phyloP scores from a whole-genome alignment of 2,888 invertebrate genomes.

The Orthonychiurus folsomi region DNA sequence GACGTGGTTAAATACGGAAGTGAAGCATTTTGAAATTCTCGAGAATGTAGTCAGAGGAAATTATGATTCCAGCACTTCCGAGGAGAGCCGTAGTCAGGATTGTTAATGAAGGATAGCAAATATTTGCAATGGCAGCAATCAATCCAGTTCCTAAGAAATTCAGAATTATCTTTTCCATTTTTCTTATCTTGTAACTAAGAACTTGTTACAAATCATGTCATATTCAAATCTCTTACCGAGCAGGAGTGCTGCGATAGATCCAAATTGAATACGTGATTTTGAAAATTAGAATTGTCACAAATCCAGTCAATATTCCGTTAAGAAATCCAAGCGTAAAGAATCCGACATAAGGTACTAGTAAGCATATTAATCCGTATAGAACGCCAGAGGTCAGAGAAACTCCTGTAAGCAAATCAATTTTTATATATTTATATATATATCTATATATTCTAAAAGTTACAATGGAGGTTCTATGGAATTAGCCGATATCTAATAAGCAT shows the following conservation, averaged over 20 bases:
- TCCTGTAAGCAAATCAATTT: too few relatives aligned
- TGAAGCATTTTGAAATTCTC: slow-evolving; percentile 58
- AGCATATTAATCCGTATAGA: slow-evolving; percentile 67
- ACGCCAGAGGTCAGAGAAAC: slow-evolving; percentile 50
- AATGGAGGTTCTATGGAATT: too few relatives aligned
- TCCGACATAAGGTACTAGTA: slow-evolving; percentile 72
- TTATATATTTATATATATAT: too few relatives aligned
- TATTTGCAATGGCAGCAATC: slow-evolving; percentile 37
- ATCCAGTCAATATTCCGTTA: slow-evolving; percentile 58
- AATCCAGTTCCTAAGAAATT: slow-evolving; percentile 30
- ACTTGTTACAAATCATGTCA: slow-evolving; percentile 21
- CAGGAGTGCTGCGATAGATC: too few relatives aligned
- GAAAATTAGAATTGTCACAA: slow-evolving; percentile 50
- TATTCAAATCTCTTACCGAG: slow-evolving; percentile 12
- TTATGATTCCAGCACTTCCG: slow-evolving; percentile 62
- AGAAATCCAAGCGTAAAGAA: slow-evolving; percentile 73
- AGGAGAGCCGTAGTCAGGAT: slow-evolving; percentile 66
- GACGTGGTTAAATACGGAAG: slow-evolving; percentile 62
- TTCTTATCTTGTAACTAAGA: not conserved
- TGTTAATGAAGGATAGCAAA: slow-evolving; percentile 48
- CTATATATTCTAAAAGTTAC: too few relatives aligned
- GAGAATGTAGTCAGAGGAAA: slow-evolving; percentile 64
- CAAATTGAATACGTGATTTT: slow-evolving; percentile 47
- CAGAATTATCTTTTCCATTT: not conserved
- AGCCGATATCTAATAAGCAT: too few relatives aligned